phyloP scores from a whole-genome alignment of 2,888 invertebrate species.

The Didymodactylos carnosus region DNA sequence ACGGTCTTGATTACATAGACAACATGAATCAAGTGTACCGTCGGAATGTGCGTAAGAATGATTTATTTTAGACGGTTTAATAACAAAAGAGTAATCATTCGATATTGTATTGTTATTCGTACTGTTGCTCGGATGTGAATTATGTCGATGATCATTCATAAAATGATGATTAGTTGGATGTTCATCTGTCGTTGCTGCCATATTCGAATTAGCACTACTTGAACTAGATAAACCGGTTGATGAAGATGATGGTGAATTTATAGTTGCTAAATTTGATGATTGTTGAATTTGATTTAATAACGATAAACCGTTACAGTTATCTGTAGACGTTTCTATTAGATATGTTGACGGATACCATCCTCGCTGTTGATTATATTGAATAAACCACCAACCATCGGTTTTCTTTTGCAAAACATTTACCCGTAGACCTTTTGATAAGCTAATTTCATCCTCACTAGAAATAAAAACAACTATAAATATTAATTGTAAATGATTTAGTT shows the following conservation, averaged over 20 bases:
- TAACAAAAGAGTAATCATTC: neutral
- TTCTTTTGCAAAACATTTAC: constrained; percentile 2
- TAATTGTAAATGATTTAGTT: neutral
- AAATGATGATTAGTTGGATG: neutral
- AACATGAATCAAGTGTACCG: neutral
- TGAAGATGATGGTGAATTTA: neutral
- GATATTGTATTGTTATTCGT: neutral
- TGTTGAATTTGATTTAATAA: neutral
- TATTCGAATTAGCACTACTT: neutral
- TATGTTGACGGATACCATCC: constrained; percentile 1
- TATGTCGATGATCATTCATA: neutral
- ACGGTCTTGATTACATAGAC: neutral
- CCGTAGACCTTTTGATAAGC: neutral
- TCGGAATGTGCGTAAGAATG: neutral
- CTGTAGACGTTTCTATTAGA: neutral
- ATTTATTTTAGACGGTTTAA: neutral
- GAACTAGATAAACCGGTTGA: neutral
- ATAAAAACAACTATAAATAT: neutral
- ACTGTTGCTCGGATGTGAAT: neutral
- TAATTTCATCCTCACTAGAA: neutral
- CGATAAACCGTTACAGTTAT: neutral
- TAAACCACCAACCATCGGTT: constrained; percentile 1
- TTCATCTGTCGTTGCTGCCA: neutral
- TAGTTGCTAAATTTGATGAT: too few species aligned
- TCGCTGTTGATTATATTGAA: neutral